Conservation (phyloP, 2,113 vertebrate genomes). For the Phasianus colchicus region DNA sequence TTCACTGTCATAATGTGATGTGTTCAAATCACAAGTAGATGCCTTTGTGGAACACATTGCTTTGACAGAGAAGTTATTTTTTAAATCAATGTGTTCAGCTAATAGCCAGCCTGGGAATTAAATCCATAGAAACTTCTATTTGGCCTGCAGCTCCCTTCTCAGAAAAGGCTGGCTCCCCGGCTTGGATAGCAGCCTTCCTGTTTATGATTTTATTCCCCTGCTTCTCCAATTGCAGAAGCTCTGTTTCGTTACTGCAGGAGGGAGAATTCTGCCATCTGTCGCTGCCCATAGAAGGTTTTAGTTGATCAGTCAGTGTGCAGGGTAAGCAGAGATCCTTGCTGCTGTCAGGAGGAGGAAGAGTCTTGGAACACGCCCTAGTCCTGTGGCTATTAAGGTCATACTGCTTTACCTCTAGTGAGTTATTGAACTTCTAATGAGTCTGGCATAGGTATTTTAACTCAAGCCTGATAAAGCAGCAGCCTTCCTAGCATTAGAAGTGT, state of each 20-base stretch:
- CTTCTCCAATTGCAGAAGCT: neutral
- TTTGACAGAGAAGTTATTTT: slow-evolving; percentile 37
- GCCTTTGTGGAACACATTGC: neutral
- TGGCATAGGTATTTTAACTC: neutral
- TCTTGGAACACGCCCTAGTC: neutral
- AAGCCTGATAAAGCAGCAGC: neutral
- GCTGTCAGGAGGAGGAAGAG: neutral
- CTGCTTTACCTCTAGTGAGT: neutral
- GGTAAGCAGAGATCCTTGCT: neutral
- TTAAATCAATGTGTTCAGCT: slow-evolving; percentile 18
- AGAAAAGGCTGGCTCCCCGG: neutral
- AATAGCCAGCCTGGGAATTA: slow-evolving; percentile 37
- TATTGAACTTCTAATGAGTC: neutral
- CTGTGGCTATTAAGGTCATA: neutral
- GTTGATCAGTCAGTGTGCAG: accelerated
- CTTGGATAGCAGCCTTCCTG: neutral
- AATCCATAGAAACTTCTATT: slow-evolving; percentile 30
- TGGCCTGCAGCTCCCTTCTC: neutral
- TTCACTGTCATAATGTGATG: slow-evolving; percentile 1
- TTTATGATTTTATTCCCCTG: neutral
- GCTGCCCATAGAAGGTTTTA: neutral
- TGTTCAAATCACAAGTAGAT: slow-evolving; percentile 10
- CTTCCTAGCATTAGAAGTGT: neutral
- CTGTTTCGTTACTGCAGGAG: neutral
- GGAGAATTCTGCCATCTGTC: neutral